phyloP scores from a whole-genome alignment of 2,888 invertebrate genomes.

The Nomada fabriciana region DNA sequence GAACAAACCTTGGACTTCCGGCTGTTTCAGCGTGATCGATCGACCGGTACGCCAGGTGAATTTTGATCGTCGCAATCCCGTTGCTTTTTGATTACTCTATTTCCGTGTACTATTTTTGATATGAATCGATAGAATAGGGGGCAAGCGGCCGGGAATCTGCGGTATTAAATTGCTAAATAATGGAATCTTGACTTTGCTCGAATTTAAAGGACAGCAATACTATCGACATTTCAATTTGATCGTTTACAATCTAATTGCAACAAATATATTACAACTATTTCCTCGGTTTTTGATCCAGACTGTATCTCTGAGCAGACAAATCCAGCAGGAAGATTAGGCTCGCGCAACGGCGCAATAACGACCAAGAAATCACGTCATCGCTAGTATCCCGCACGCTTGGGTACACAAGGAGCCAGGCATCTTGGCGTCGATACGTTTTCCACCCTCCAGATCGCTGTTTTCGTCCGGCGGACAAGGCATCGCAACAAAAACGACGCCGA shows the following conservation, averaged over 20 bases:
- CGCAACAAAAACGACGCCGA: slow-evolving; percentile 78
- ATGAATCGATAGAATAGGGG: no score
- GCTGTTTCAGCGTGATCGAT: slow-evolving; percentile 61
- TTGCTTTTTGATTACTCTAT: background rate
- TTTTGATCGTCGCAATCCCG: slow-evolving; percentile 50
- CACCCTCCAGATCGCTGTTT: slow-evolving; percentile 59
- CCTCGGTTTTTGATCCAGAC: no score
- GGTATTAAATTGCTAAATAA: no score
- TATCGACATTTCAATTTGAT: no score
- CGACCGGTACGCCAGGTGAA: slow-evolving; percentile 52
- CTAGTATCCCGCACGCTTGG: slow-evolving; percentile 35
- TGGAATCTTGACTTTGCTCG: no score
- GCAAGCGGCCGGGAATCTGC: no score
- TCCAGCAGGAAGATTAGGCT: background rate
- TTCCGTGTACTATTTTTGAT: slow-evolving; percentile 11
- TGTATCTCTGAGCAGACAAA: no score
- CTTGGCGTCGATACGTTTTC: slow-evolving; percentile 51
- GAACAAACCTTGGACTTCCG: slow-evolving; percentile 66
- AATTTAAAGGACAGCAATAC: no score
- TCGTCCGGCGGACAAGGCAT: slow-evolving; percentile 62
- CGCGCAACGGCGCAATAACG: slow-evolving; percentile 32
- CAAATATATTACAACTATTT: no score
- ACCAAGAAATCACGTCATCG: slow-evolving; percentile 56
- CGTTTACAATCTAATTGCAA: no score
- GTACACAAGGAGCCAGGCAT: slow-evolving; percentile 48